phyloP scores from a whole-genome alignment of 2,888 invertebrate species.

The Drosophila lutescens region DNA sequence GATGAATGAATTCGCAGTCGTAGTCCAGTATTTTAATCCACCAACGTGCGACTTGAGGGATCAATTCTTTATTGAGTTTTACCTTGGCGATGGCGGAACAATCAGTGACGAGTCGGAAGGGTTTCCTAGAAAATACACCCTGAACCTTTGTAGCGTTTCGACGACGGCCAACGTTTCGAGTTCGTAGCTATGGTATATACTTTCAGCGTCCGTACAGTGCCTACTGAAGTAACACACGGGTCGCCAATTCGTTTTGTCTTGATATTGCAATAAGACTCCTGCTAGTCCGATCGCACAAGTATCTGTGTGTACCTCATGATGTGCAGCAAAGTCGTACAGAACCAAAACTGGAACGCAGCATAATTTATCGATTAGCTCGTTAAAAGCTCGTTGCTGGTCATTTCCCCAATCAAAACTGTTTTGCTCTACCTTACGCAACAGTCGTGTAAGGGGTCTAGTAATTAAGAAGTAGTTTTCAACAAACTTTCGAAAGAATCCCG shows the following conservation, averaged over 20 bases:
- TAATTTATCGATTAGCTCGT: background rate
- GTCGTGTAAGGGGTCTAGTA: no score
- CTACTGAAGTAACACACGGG: background rate
- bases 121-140: background rate
- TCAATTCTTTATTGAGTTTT: background rate
- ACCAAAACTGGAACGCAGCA: background rate
- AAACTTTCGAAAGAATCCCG: background rate
- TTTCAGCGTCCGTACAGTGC: background rate
- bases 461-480: no score
- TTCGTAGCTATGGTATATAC: background rate
- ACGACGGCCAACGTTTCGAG: background rate
- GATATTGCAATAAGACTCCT: background rate
- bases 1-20: background rate
- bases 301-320: background rate
- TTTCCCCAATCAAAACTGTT: background rate
- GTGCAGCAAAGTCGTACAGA: background rate
- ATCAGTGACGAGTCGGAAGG: background rate
- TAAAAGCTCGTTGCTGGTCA: background rate
- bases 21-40: background rate
- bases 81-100: constrained; percentile 1
- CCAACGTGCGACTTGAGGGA: background rate
- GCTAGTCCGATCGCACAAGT: background rate
- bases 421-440: no score
- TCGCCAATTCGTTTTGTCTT: background rate
- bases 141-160: background rate